A percentile compares a stretch with the other conserved stretches of the same genome.
phyloP scores from a whole-genome alignment of 2,797 vertebrate genomes.

The Prionace glauca region DNA sequence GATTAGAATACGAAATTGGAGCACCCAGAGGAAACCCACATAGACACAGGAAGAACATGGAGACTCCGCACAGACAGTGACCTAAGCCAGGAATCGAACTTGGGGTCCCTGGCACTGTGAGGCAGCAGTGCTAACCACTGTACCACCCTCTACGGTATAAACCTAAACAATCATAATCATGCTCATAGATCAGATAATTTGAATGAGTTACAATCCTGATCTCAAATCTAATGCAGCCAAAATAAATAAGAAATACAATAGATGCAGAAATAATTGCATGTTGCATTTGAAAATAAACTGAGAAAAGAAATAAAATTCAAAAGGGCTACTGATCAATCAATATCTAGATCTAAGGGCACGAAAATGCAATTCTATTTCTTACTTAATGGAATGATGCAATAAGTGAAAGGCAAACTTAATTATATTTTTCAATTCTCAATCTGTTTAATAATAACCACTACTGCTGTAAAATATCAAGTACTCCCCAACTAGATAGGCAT shows the following conservation, averaged over 20 bases:
- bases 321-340: neutral
- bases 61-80: no score
- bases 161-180: neutral
- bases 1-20: no score
- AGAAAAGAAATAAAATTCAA: neutral
- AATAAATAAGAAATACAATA: neutral
- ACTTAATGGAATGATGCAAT: neutral
- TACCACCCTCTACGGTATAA: neutral
- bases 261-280: neutral
- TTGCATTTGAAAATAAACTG: constrained; percentile 34
- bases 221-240: neutral
- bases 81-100: no score
- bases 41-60: no score
- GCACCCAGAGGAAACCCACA: no score
- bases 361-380: neutral
- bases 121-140: no score
- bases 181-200: neutral
- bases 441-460: neutral
- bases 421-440: neutral
- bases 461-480: neutral
- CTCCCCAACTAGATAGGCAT: neutral
- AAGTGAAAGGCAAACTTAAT: neutral
- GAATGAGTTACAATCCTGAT: neutral
- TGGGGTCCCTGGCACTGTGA: no score
- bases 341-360: neutral